Base-by-base conservation (phyloP, 2,888 invertebrate genomes). In the Amorpha juglandis region DNA sequence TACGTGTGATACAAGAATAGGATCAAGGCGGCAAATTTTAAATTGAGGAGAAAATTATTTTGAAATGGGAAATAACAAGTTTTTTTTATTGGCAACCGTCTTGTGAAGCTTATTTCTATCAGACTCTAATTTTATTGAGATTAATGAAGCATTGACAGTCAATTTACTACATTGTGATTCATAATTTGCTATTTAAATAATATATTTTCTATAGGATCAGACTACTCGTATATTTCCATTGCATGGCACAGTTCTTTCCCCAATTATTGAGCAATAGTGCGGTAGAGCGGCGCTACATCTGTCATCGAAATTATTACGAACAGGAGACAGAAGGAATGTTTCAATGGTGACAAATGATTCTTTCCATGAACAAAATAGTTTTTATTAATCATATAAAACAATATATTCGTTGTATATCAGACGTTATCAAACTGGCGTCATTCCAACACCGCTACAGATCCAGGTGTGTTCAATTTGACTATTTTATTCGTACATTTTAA, bases 391-490 rank as follows among this genome's bases (percentile, higher is more conserved):
- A 65, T 65, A 58, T 58, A 65, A 65, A 58, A 65, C 58, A 58
- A 65, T 58, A 19, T 65, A 58, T 58, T 55, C 64, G 35, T 21
- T 65, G 64, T 65, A 58, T 48, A 48, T 65, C 38, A 51, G 68
- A 68, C 72, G 76, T 80, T 84, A 84, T 82, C 79, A 76, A 70
- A 79, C 84, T 89, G 89, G 89, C 88, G 70, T 67, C 65, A 55
- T 71, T 84, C 88, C 88, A 89, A 86, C 74, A 65, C 52, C 65
- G 68, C 67, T 72, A 75, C 74, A 71, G 67, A 72, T 83, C 83
- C 88, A 89, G 89, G 89, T 88, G 87, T 79, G 79, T 75, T 74
- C 74, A 74, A 77, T 82, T 83, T 77, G 73, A 78, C 71, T 75
- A 77, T 84, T 86, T 82, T 82, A 81, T 83, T 80, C 78, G 73